Percentiles rank a stretch among this genome's conserved stretches.
These are phyloP conservation scores for Hirudo medicinalis DNA, from an alignment of 1,140 invertebrate genomes.

Conservation along the genomic window DNA sequence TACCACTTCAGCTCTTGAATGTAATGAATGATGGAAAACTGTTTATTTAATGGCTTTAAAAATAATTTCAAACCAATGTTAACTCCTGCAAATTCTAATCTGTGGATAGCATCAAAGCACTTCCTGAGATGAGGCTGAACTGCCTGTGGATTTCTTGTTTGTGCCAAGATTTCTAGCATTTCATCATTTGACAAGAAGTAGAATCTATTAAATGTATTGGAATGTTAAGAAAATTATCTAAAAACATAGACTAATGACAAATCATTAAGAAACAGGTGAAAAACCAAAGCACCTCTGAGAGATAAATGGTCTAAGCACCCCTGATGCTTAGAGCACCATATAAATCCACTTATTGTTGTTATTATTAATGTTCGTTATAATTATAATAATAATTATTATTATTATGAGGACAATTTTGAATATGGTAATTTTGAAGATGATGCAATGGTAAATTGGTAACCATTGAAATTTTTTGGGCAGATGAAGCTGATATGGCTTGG, in stretches of 20 bases:
- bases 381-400: no score
- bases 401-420: no score
- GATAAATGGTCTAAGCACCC: no score
- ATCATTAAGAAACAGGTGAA: no score
- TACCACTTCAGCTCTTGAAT: not conserved
- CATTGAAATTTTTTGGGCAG: not conserved
- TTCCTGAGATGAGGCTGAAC: conserved; percentile 76
- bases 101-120: conserved; percentile 63
- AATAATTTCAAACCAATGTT: not conserved
- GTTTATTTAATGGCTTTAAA: not conserved
- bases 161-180: conserved; percentile 41
- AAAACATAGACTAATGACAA: no score
- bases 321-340: no score
- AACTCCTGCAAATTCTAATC: conserved; percentile 54
- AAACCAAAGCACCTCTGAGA: no score
- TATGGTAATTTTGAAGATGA: conserved; percentile 1
- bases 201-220: conserved; percentile 29
- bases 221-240: no score
- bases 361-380: no score
- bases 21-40: not conserved
- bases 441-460: not conserved
- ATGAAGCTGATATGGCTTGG: no score
- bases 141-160: conserved; percentile 68
- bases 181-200: conserved; percentile 45
- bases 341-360: no score